Percentiles rank a stretch among this genome's conserved stretches.
phyloP scores from a whole-genome alignment of 2,113 vertebrate species.

The Tetrao urogallus region DNA sequence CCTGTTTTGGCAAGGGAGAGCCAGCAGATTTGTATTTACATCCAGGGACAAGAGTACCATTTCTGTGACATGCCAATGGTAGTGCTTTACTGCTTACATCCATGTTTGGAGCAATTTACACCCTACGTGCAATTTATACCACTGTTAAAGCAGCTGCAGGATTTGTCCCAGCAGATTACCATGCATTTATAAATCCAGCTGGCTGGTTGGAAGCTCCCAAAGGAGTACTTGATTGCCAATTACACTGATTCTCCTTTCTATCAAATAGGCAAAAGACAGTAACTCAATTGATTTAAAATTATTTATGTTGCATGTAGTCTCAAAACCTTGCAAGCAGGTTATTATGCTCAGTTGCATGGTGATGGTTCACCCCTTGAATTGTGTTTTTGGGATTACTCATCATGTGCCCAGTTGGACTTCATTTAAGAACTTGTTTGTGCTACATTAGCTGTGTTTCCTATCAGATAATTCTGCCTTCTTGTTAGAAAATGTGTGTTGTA shows the following conservation, averaged over 20 bases:
- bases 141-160: not conserved
- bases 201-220: constrained; percentile 73
- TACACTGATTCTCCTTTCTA: constrained; percentile 78
- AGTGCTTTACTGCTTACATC: not conserved
- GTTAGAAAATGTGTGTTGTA: constrained; percentile 7
- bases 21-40: constrained; percentile 46
- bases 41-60: constrained; percentile 13
- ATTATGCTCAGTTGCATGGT: constrained; percentile 56
- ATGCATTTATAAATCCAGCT: constrained; percentile 74
- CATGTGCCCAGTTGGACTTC: constrained; percentile 67
- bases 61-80: not conserved
- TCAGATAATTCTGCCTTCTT: constrained; percentile 46
- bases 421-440: constrained; percentile 72
- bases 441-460: constrained; percentile 53
- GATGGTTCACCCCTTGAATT: constrained; percentile 60
- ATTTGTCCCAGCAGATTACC: constrained; percentile 71
- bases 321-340: constrained; percentile 62
- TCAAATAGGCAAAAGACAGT: constrained; percentile 81
- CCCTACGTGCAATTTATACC: constrained; percentile 1
- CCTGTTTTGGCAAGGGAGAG: not conserved
- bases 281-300: constrained; percentile 80
- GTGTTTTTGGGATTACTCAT: constrained; percentile 57
- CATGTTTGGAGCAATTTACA: not conserved
- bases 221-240: constrained; percentile 78
- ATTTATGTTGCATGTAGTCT: constrained; percentile 66